Conservation (phyloP, 1,140 invertebrate species). For the Pinna nobilis region DNA sequence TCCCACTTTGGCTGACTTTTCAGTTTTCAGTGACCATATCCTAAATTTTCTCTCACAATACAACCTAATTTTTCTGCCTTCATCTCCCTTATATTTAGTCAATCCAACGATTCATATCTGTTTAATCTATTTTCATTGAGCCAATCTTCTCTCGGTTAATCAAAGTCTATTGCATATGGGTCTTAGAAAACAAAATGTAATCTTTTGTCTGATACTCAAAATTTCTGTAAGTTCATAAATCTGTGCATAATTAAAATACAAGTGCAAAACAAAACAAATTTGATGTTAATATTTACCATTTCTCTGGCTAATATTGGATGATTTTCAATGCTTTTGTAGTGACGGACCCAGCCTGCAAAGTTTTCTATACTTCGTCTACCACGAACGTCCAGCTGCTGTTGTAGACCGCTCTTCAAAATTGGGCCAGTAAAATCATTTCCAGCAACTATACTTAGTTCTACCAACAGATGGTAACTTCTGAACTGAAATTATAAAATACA, state of each 20-base stretch:
- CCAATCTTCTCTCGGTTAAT: too few relatives aligned
- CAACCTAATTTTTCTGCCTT: neutral
- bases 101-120: neutral
- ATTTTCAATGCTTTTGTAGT: constrained; percentile 59
- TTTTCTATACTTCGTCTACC: constrained; percentile 49
- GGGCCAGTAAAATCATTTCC: constrained; percentile 70
- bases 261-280: too few relatives aligned
- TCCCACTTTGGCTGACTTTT: too few relatives aligned
- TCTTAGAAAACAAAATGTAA: too few relatives aligned
- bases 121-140: neutral
- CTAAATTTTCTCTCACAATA: too few relatives aligned
- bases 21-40: too few relatives aligned
- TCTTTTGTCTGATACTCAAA: too few relatives aligned
- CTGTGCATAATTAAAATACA: too few relatives aligned
- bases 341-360: constrained; percentile 58
- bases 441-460: constrained; percentile 66
- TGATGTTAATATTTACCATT: constrained; percentile 52
- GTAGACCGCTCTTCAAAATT: constrained; percentile 44
- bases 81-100: neutral
- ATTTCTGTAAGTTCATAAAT: too few relatives aligned
- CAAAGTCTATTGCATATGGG: too few relatives aligned
- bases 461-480: constrained; percentile 46
- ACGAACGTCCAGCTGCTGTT: constrained; percentile 48
- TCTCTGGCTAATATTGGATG: constrained; percentile 51
- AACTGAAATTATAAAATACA: constrained; percentile 55